Base-by-base conservation (phyloP, 35 echinoderm and acorn worm species). In the Acanthaster planci region DNA sequence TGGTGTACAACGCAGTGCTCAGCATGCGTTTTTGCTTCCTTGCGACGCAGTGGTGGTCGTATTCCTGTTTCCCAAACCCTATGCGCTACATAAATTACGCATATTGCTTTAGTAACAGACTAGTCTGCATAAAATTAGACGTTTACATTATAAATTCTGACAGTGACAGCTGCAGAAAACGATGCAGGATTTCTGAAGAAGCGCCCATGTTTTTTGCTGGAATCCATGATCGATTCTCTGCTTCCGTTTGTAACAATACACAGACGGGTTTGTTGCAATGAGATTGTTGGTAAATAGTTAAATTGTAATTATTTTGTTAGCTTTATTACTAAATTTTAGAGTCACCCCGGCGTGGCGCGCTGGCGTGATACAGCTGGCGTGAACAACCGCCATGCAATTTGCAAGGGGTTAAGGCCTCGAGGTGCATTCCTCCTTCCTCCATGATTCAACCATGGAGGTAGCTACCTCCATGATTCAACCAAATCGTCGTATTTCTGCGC, bases 121-220 rank as follows among this genome's bases (percentile, higher is more conserved):
- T 47, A 47, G 57, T 34, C 22, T 72, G 64, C 64, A 72, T 72
- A 72, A 31, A 26, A 72, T 72, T 72, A 72, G 14, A 27, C 30
- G 64, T 72, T 72, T 72, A 72, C 64, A 72, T 72, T 16, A 1
- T 31, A 72, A 4, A 47, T 47, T 31, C 30, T 29, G n/a, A n/a
- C n/a, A n/a, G n/a, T 72, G 64, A 72, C 64, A 72, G 64, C 64
- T 72, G 64, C 10, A 7, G 27, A 26, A 72, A 72, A 72, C 30
- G 64, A 34, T 31, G 14, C 14, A 34, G 64, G 34, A 72, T 12
- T 35, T 10, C 22, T 8, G 14, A 31, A 12, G 14, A 72, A 72
- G 30, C 26, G 10, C 1, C 22, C n/a, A n/a, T 6, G 22, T 6
- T 72, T 72, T 72, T 72, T 72, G 22, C 26, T 26, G 14, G 0